These are phyloP conservation scores for Philaethria dido DNA, from an alignment of 2,888 invertebrate genomes.

Conservation along the genomic window DNA sequence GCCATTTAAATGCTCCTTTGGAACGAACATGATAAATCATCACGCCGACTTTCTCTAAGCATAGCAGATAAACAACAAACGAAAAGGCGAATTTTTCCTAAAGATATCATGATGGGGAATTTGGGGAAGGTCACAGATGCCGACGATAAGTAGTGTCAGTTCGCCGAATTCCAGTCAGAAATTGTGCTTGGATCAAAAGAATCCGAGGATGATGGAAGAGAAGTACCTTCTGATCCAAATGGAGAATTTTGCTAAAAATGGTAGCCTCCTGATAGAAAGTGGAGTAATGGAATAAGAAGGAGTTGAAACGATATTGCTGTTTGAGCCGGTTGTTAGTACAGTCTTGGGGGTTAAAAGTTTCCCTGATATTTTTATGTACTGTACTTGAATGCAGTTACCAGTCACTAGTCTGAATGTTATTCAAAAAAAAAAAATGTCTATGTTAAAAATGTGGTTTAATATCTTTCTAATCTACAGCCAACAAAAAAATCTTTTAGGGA, in stretches of 20 bases:
- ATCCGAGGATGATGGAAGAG: constrained; percentile 67
- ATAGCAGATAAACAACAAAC: constrained; percentile 54
- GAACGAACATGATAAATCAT: constrained; percentile 86
- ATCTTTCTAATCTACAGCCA: too few relatives aligned
- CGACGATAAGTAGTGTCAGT: constrained; percentile 52
- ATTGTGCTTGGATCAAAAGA: constrained; percentile 61
- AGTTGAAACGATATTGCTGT: constrained; percentile 90
- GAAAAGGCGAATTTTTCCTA: constrained; percentile 57
- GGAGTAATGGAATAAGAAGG: constrained; percentile 79
- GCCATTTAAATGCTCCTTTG: constrained; percentile 89
- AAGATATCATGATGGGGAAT: constrained; percentile 67
- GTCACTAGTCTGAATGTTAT: too few relatives aligned
- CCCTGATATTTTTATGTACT: not conserved
- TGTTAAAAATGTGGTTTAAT: too few relatives aligned
- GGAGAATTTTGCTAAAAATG: constrained; percentile 77
- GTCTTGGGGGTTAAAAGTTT: constrained; percentile 68
- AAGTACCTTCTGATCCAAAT: constrained; percentile 67
- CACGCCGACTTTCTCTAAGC: constrained; percentile 69
- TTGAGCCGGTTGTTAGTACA: constrained; percentile 98
- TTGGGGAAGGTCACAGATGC: constrained; percentile 45
- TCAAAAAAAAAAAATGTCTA: too few relatives aligned
- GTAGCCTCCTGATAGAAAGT: constrained; percentile 74
- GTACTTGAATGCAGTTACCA: too few relatives aligned
- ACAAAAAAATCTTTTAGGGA: too few relatives aligned
- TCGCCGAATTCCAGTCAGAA: constrained; percentile 71